A percentile compares a stretch with the other conserved stretches of the same genome.
These are phyloP conservation scores for Zosterops japonicus DNA, from an alignment of 2,113 vertebrate genomes.

Conservation along the genomic window DNA sequence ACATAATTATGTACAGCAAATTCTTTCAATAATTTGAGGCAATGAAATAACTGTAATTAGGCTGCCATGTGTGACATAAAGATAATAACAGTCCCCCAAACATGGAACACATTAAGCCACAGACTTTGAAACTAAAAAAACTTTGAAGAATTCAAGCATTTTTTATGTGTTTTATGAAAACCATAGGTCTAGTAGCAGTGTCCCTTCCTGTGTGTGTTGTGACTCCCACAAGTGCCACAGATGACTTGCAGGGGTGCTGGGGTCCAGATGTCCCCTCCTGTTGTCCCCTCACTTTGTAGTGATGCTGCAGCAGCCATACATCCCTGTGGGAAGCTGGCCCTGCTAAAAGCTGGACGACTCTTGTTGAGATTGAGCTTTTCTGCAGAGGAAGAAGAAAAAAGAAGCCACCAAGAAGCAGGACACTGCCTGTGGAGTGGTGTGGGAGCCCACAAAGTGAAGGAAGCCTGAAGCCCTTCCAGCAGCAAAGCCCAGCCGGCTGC, in stretches of 20 bases:
- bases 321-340: background rate
- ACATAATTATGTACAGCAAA: background rate
- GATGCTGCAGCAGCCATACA: background rate
- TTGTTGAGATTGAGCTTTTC: background rate
- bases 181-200: background rate
- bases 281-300: fast-evolving
- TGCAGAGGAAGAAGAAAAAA: background rate
- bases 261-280: background rate
- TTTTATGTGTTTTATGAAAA: background rate
- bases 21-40: constrained; percentile 5
- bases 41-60: constrained; percentile 44
- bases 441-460: background rate
- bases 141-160: background rate
- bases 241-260: background rate
- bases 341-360: background rate
- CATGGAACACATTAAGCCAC: background rate
- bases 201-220: background rate
- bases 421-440: background rate
- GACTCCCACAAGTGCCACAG: background rate
- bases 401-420: background rate
- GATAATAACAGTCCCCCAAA: background rate
- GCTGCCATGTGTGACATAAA: constrained; percentile 1
- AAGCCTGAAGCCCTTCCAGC: background rate
- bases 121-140: background rate
- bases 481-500: background rate